Percentiles rank a stretch among this genome's conserved stretches.
These are phyloP conservation scores for Pharmacophagus antenor DNA, from an alignment of 2,888 invertebrate species.

Conservation along the genomic window DNA sequence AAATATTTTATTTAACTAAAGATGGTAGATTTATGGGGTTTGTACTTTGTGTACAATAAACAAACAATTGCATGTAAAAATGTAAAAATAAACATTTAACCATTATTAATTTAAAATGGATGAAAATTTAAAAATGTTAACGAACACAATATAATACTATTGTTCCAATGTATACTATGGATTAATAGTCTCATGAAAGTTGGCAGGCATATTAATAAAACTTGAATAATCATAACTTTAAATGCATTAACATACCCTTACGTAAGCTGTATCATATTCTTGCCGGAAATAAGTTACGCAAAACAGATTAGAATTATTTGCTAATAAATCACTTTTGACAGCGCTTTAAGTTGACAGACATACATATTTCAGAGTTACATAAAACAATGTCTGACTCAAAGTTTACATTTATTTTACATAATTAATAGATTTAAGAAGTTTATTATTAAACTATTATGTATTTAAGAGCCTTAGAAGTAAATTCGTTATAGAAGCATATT, in stretches of 20 bases:
- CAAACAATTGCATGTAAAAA: neutral
- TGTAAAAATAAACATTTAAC: too few relatives aligned
- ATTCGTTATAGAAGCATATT: neutral
- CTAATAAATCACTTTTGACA: slow-evolving; percentile 12
- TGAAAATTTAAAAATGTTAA: neutral
- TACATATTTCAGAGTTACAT: slow-evolving; percentile 7
- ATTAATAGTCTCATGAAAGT: neutral
- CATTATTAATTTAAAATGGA: too few relatives aligned
- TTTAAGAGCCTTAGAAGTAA: neutral
- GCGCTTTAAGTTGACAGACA: neutral
- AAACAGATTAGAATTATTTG: slow-evolving; percentile 17
- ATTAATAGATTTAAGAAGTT: neutral
- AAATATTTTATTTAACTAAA: too few relatives aligned
- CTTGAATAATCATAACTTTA: neutral
- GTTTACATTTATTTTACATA: neutral
- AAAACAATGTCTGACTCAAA: neutral
- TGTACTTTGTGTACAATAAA: neutral
- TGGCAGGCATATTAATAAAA: neutral
- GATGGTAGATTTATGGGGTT: neutral
- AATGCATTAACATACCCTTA: neutral
- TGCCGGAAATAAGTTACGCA: slow-evolving; percentile 11
- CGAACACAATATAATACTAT: neutral
- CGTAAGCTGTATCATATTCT: neutral
- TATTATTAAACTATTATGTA: neutral
- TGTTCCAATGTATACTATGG: neutral